These are phyloP conservation scores for Peucedramus taeniatus DNA, from an alignment of 2,113 vertebrate genomes.

Conservation along the genomic window DNA sequence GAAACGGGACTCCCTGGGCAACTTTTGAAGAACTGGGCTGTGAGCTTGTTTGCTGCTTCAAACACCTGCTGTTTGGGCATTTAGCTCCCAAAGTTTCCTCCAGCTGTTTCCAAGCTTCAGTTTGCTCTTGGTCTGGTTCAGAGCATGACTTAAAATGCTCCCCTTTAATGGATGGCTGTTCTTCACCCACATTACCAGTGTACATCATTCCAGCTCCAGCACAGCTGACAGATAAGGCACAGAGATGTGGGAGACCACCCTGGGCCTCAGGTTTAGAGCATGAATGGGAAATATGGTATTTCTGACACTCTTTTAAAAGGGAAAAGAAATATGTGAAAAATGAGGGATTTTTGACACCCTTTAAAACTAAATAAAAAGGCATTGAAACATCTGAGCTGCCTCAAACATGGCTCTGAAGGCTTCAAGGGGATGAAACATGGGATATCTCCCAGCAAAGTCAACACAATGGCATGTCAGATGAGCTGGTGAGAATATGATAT, in stretches of 20 bases:
- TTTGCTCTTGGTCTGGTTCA: background rate
- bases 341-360: background rate
- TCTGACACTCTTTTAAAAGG: slow-evolving; percentile 25
- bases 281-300: background rate
- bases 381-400: background rate
- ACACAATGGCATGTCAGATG: background rate
- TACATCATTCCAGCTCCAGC: slow-evolving; percentile 1
- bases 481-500: background rate
- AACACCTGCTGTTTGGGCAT: background rate
- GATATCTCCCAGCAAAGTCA: background rate
- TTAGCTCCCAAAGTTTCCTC: background rate
- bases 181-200: background rate
- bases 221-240: background rate
- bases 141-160: background rate
- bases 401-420: background rate
- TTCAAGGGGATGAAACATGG: background rate
- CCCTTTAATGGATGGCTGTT: background rate
- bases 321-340: slow-evolving; percentile 12
- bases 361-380: slow-evolving; percentile 46
- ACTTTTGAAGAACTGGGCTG: slow-evolving; percentile 8
- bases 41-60: background rate
- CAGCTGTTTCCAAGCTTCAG: background rate
- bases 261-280: background rate
- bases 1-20: slow-evolving; percentile 24
- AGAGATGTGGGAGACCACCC: slow-evolving; percentile 27